Conservation (phyloP, 2,113 vertebrate species). For the Danionella cerebrum region DNA sequence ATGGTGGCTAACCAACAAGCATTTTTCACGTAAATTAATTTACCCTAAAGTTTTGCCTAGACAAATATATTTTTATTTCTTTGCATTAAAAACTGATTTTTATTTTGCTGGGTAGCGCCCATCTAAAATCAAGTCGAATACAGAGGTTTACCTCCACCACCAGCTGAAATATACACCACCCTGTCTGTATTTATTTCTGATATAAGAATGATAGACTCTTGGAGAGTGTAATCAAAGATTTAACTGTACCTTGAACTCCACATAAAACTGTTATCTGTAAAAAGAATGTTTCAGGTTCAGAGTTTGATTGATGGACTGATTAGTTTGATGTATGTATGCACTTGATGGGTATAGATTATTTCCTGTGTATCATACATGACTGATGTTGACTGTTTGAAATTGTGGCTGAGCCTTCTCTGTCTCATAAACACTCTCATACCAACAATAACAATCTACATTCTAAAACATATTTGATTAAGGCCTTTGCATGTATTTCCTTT, state of each 20-base stretch:
- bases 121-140: slow-evolving; percentile 22
- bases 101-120: not conserved
- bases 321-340: too few relatives aligned
- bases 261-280: not conserved
- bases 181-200: not conserved
- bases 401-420: too few relatives aligned
- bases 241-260: not conserved
- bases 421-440: too few relatives aligned
- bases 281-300: not conserved
- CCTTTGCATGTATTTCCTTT: too few relatives aligned
- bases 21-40: not conserved
- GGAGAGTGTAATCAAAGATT: not conserved
- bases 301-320: too few relatives aligned
- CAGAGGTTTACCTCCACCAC: slow-evolving; percentile 9
- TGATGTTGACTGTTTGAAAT: too few relatives aligned
- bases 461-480: too few relatives aligned
- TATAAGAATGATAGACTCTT: not conserved
- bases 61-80: not conserved
- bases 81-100: not conserved
- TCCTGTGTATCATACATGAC: too few relatives aligned
- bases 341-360: too few relatives aligned
- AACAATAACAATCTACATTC: too few relatives aligned
- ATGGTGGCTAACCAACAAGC: not conserved
- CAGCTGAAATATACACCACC: not conserved
- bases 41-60: not conserved